These are phyloP conservation scores for Parnassius mnemosyne DNA, from an alignment of 2,888 invertebrate species.

Conservation along the genomic window DNA sequence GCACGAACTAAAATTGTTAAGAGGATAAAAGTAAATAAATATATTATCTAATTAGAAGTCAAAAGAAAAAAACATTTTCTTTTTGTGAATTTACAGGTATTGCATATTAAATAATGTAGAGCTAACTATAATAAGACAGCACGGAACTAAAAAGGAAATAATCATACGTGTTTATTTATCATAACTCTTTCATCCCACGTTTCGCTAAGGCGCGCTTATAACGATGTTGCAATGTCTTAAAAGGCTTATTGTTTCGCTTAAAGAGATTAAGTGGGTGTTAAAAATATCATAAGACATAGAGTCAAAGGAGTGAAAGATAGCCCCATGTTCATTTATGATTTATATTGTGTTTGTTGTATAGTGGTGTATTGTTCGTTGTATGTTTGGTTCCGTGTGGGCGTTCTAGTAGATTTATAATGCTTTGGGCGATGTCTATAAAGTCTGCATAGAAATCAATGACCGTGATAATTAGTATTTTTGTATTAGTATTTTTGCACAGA, in stretches of 20 bases:
- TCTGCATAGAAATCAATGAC: slow-evolving; percentile 31
- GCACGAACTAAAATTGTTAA: no score
- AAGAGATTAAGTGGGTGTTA: slow-evolving; percentile 76
- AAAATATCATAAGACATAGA: slow-evolving; percentile 70
- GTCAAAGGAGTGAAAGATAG: slow-evolving; percentile 70
- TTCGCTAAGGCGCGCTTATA: slow-evolving; percentile 33
- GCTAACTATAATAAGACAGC: slow-evolving; percentile 16
- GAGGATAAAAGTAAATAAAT: no score
- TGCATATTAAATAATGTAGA: slow-evolving; percentile 2
- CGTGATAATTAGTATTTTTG: no score
- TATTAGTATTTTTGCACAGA: no score
- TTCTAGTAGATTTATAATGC: slow-evolving; percentile 64
- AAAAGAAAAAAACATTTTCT: no score
- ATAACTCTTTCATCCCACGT: slow-evolving; percentile 27
- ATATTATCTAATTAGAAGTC: no score
- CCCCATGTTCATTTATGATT: slow-evolving; percentile 67
- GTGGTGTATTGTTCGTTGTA: slow-evolving; percentile 63
- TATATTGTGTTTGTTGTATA: slow-evolving; percentile 68
- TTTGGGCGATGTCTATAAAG: slow-evolving; percentile 44
- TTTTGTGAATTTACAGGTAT: background rate
- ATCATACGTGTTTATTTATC: slow-evolving; percentile 22
- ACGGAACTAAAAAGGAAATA: slow-evolving; percentile 15
- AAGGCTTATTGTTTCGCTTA: slow-evolving; percentile 60
- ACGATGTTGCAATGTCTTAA: slow-evolving; percentile 48
- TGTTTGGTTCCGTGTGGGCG: slow-evolving; percentile 61